phyloP scores from a whole-genome alignment of 1,140 invertebrate genomes.

The Branchinecta lindahli region DNA sequence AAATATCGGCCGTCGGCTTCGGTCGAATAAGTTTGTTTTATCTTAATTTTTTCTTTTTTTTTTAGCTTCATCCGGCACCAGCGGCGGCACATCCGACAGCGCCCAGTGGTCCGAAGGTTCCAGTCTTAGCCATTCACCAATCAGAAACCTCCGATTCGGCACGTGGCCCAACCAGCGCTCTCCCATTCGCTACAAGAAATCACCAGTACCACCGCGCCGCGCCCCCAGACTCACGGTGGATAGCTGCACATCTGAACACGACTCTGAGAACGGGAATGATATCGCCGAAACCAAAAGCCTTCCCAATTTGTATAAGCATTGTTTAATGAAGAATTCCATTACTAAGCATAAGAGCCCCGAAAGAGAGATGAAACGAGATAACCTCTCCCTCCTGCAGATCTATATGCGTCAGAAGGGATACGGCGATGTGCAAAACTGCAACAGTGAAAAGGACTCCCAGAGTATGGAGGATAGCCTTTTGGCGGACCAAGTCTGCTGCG shows the following conservation, averaged over 20 bases:
- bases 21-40: background rate
- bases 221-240: constrained; percentile 17
- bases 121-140: constrained; percentile 12
- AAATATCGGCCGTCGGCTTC: too few relatives aligned
- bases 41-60: background rate
- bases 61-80: background rate
- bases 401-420: constrained; percentile 19
- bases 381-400: constrained; percentile 18
- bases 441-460: background rate
- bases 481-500: constrained; percentile 16
- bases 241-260: constrained; percentile 6
- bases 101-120: constrained; percentile 14
- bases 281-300: constrained; percentile 49
- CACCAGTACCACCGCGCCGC: constrained; percentile 18
- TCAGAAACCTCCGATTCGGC: constrained; percentile 12
- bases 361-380: constrained; percentile 10
- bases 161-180: constrained; percentile 15
- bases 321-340: constrained; percentile 14
- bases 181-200: constrained; percentile 17
- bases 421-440: constrained; percentile 14
- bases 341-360: constrained; percentile 12
- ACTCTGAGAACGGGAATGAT: constrained; percentile 1
- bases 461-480: constrained; percentile 13
- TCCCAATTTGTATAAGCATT: constrained; percentile 40
- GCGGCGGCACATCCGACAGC: constrained; percentile 13